These are phyloP conservation scores for Troides oblongomaculatus DNA, from an alignment of 2,888 invertebrate species.

Conservation along the genomic window DNA sequence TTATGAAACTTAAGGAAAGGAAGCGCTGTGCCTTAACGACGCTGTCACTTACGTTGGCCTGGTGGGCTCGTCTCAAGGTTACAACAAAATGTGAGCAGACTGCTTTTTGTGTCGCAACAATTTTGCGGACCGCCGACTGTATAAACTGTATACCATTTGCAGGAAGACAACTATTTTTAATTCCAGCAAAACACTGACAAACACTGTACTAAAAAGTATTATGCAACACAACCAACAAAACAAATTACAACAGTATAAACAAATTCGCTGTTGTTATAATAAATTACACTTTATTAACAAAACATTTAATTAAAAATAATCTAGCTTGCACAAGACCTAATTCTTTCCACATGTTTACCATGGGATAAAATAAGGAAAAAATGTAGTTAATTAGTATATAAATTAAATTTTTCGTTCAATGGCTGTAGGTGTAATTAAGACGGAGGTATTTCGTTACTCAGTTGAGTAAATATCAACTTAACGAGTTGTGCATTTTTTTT, in stretches of 20 bases:
- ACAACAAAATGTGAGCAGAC: constrained; percentile 52
- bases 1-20: constrained; percentile 26
- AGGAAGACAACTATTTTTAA: no score
- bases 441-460: constrained; percentile 20
- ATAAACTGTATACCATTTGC: no score
- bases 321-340: neutral
- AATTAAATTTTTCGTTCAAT: neutral
- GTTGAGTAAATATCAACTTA: constrained; percentile 6
- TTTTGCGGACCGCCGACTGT: constrained; percentile 32
- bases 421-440: constrained; percentile 20
- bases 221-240: no score
- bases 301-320: neutral
- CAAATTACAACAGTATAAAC: neutral
- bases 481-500: constrained; percentile 15
- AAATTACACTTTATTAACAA: neutral
- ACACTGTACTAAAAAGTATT: no score
- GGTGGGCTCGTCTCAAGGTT: constrained; percentile 61
- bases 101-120: constrained; percentile 48
- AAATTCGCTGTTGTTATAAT: constrained; percentile 8
- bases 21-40: constrained; percentile 40
- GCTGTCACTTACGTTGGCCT: constrained; percentile 39
- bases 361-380: constrained; percentile 16
- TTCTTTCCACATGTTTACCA: constrained; percentile 2
- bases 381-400: constrained; percentile 9
- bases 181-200: no score